A percentile compares a stretch with the other conserved stretches of the same genome.
phyloP scores from a whole-genome alignment of 2,113 vertebrate species.

The Struthidea cinerea region DNA sequence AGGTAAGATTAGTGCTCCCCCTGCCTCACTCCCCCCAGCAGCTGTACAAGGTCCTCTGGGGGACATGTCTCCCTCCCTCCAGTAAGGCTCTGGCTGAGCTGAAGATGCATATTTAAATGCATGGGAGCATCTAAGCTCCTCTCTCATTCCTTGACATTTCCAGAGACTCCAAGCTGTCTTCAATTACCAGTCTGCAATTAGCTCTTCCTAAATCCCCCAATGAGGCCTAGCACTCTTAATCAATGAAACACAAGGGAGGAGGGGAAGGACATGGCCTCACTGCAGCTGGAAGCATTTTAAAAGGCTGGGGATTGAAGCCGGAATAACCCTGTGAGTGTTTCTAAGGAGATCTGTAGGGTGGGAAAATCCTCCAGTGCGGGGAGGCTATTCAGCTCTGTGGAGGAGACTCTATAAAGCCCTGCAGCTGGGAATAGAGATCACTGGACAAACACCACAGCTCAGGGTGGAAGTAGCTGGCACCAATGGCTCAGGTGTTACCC shows the following conservation, averaged over 20 bases:
- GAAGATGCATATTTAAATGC: slow-evolving; percentile 10
- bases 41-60: background rate
- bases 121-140: background rate
- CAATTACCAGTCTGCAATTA: slow-evolving; percentile 62
- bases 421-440: rapidly evolving
- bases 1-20: background rate
- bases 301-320: background rate
- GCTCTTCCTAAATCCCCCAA: slow-evolving; percentile 51
- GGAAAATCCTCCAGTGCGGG: background rate
- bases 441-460: background rate
- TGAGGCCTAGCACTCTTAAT: slow-evolving; percentile 51
- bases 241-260: slow-evolving; percentile 42
- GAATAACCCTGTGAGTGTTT: background rate
- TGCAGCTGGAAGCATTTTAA: slow-evolving; percentile 2
- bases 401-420: background rate
- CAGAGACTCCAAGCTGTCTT: slow-evolving; percentile 53
- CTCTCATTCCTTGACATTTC: slow-evolving; percentile 61
- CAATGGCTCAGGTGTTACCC: background rate
- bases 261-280: background rate
- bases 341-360: background rate
- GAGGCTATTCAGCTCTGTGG: background rate
- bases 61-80: background rate
- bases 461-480: background rate
- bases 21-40: background rate
- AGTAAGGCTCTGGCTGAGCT: background rate